Base-by-base conservation (phyloP, 2,888 invertebrate genomes). In the Callyntrura guangdongensis region DNA sequence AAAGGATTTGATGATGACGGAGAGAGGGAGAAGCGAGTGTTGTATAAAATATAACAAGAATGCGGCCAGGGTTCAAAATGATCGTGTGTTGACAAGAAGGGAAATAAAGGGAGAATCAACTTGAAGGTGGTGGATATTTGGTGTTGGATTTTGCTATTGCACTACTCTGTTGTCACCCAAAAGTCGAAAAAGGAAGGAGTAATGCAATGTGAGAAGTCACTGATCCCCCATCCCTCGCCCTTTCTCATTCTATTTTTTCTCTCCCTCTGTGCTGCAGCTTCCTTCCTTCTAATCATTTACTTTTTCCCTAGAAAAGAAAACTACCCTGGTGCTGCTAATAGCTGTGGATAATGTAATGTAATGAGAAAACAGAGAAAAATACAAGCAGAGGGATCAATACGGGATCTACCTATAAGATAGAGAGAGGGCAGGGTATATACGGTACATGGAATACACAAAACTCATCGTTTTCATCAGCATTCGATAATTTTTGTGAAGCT, bases 141-240 rank as follows among this genome's bases (percentile, higher is more conserved):
- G 64, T 45, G 45, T 20, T 59, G 36, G 8, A 45, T 14, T 45
- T 17, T 56, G 69, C 36, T 36, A 36, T 27, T 81, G 45, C 79
- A 67, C 53, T 79, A 67, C 53, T 79, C 17, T 79, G 56, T 74
- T 72, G 59, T 72, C 86, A 77, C 49, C 56, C 72, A 72, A 72
- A 86, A 86, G 86, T 69, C 67, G 69, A 67, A 53, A 84, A 47
- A 6, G 47, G 49, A n/a, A 12, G 9, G 72, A 86, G 53, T 53
- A 86, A 74, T 84, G 86, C 59, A 74, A 86, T 74, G 74, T 72
- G 86, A 86, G 36, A 74, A 86, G 86, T 86, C 86, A 86, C 45
- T 86, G 86, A 86, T 86, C 86, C 67, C 72, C 47, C 49, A 53
- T 59, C 86, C 61, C 86, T 59, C 47, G 27, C 84, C 61, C 47